Percentiles rank a stretch among this genome's conserved stretches.
phyloP scores from a whole-genome alignment of 2,113 vertebrate genomes.

The Crocuta crocuta region DNA sequence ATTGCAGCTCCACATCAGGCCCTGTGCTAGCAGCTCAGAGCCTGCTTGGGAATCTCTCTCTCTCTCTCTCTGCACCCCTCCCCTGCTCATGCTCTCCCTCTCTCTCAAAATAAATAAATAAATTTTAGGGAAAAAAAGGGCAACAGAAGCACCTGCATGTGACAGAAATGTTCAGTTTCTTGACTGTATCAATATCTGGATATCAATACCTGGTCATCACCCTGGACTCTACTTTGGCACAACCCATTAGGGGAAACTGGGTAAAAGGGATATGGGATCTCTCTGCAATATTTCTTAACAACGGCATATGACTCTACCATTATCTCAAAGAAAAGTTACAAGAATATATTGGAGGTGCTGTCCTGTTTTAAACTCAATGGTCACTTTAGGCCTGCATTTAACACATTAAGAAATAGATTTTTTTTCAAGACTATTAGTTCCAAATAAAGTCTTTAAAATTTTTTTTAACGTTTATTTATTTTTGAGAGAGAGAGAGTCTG shows the following conservation, averaged over 20 bases:
- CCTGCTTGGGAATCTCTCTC: background rate
- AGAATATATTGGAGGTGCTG: background rate
- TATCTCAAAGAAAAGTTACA: background rate
- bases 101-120: background rate
- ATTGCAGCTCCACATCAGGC: background rate
- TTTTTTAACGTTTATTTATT: too few relatives aligned
- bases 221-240: background rate
- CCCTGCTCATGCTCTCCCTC: background rate
- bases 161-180: background rate
- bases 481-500: too few relatives aligned
- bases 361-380: constrained; percentile 6
- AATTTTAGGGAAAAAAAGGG: background rate
- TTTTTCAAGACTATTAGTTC: constrained; percentile 4
- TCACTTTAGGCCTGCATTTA: background rate
- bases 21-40: background rate
- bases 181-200: background rate
- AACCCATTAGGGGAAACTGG: background rate
- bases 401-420: background rate
- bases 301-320: background rate
- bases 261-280: background rate
- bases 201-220: background rate
- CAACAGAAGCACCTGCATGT: background rate
- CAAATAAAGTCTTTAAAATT: background rate
- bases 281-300: constrained; percentile 1
- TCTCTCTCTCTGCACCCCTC: background rate